phyloP scores from a whole-genome alignment of 2,888 invertebrate species.

The Cactoblastis cactorum region DNA sequence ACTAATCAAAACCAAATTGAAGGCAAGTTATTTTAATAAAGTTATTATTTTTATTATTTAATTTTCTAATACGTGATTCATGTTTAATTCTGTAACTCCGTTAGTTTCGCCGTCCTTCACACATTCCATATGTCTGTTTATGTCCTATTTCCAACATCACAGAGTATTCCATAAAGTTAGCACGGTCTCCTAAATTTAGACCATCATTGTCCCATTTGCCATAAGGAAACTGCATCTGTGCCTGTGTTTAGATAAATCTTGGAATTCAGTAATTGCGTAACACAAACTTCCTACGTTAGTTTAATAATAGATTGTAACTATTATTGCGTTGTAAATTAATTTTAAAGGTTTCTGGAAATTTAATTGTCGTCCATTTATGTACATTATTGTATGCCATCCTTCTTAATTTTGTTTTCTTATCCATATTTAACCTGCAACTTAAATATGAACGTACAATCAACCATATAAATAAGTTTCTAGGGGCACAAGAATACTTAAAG shows the following conservation, averaged over 20 bases:
- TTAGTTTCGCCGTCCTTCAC: constrained; percentile 5
- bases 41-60: too few relatives aligned
- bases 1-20: too few relatives aligned
- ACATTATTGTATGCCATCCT: background rate
- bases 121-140: constrained; percentile 7
- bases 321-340: background rate
- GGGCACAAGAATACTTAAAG: too few relatives aligned
- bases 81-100: background rate
- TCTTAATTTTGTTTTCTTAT: too few relatives aligned
- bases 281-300: background rate
- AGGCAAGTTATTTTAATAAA: too few relatives aligned
- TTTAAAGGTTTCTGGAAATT: background rate
- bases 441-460: too few relatives aligned
- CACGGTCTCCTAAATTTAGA: constrained; percentile 7
- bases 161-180: constrained; percentile 10
- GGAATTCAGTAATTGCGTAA: background rate
- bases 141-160: constrained; percentile 10
- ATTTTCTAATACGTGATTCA: too few relatives aligned
- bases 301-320: background rate
- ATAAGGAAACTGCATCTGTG: constrained; percentile 11
- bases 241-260: background rate
- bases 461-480: too few relatives aligned
- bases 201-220: constrained; percentile 6
- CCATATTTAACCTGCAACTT: too few relatives aligned
- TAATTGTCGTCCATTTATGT: background rate